Base-by-base conservation (phyloP, 2,797 vertebrate species). In the Sebastes taczanowskii region DNA sequence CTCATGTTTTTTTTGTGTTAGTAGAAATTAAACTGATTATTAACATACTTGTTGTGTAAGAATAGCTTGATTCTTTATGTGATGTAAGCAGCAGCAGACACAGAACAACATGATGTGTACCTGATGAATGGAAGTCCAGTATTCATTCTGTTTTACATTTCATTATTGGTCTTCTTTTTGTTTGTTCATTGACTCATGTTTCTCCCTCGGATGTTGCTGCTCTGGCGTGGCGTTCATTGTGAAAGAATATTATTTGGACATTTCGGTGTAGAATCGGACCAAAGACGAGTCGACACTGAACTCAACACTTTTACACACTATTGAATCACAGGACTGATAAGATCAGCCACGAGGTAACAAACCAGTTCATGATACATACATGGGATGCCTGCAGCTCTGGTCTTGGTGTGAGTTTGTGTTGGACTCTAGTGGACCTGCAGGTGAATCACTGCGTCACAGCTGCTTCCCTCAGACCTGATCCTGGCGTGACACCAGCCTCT, bases 1-100 rank as follows among this genome's bases (percentile, higher is more conserved):
- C 6, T 52, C 14, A 16, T 60, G 29, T 66, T 73, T 55, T 2
- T 67, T 7, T 16, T 55, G 34, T 73, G n/a, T 55, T 18, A 6
- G 55, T 8, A 65, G 16, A 59, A 42, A 69, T 73, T 69, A 72
- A 80, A 76, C 14, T 2, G 6, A 53, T 58, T 59, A 70, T 70
- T 30, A 32, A 42, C 14, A 23, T 8, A 42, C 27, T 34, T 42
- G 5, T 32, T 30, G 13, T 35, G 49, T 6, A 35, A 58, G n/a
- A 13, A 7, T 14, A 32, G 7, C 2, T 46, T 61, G 9, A 56
- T 30, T n/a, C 23, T 67, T 30, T n/a, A 30, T 61, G 5, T 27
- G 29, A 5, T 16, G 56, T 11, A 13, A 46, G 32, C 30, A 18
- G 49, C 34, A 29, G 52, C 63, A 66, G 60, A 22, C 16, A 4